Conservation (phyloP, 2,797 vertebrate species). For the Gastrophryne carolinensis region DNA sequence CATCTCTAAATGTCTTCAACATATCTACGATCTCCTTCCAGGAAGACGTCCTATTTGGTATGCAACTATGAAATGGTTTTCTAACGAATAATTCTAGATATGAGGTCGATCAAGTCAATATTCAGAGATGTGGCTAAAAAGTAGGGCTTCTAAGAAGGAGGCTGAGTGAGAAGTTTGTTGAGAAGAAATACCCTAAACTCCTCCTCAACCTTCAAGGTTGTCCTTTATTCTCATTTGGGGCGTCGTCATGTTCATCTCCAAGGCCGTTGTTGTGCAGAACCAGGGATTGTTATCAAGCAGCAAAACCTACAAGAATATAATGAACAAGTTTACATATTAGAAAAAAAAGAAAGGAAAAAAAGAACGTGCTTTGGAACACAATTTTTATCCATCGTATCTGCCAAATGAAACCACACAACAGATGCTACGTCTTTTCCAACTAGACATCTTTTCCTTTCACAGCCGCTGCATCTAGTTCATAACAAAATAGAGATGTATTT, state of each 20-base stretch:
- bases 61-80: too few relatives aligned
- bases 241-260: conserved; percentile 51
- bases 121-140: too few relatives aligned
- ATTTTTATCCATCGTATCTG: conserved; percentile 49
- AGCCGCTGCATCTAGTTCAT: conserved; percentile 4
- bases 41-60: too few relatives aligned
- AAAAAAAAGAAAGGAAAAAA: conserved; percentile 10
- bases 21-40: too few relatives aligned
- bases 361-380: conserved; percentile 30
- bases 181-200: too few relatives aligned
- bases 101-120: too few relatives aligned
- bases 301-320: conserved; percentile 65
- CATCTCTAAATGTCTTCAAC: too few relatives aligned
- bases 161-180: too few relatives aligned
- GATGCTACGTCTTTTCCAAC: conserved; percentile 40
- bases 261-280: conserved; percentile 20
- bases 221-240: conserved; percentile 42
- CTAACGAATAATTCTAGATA: too few relatives aligned
- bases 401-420: conserved; percentile 45
- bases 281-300: conserved; percentile 55
- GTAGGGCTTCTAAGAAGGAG: background rate
- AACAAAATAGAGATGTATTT: background rate
- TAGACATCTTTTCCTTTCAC: background rate
- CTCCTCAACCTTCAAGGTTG: conserved; percentile 7
- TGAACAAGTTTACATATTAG: conserved; percentile 53